Base-by-base conservation (phyloP, 1,140 invertebrate genomes). In the Lepidurus arcticus region DNA sequence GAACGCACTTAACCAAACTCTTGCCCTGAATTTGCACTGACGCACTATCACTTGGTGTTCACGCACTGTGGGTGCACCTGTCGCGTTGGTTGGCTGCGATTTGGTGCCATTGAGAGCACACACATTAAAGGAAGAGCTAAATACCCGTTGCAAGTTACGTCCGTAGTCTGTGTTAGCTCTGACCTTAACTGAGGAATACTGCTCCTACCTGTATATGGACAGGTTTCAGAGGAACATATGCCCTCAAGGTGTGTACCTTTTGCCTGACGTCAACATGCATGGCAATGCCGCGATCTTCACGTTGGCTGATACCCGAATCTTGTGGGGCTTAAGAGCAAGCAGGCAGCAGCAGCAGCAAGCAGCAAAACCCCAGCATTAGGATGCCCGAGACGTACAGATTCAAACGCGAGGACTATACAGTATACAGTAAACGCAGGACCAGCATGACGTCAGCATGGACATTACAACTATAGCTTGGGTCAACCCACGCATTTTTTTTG, bases 201-300 rank as follows among this genome's bases (percentile, higher is more conserved):
- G 53, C 53, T 65, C 53, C 53, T 65, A 65, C 53, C 53, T 65
- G 53, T 65, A 65, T 65, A 65, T 65, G 53, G 53, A 65, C 53
- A 65, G 53, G 53, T 65, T 65, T 65, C 53, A 21, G 53, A 65
- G 53, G 53, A 21, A 65, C 53, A 21, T 65, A 65, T 65, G 53
- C 53, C 53, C 53, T 65, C 53, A 16, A 65, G 53, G 53, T 65
- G 53, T 65, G 53, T 65, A 65, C 53, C 53, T 65, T 65, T 65
- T 13, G 53, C 53, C 13, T 65, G 53, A 65, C 53, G 53, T 65
- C 53, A 65, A 65, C 53, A 65, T 65, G 53, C 53, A 65, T 65
- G 53, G 53, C 53, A 65, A 65, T 65, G 53, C 53, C 13, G 53
- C 53, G 8, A 21, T 65, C 53, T 21, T 65, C 16, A 65, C 53